Conservation (phyloP, 2,113 vertebrate species). For the Verasper variegatus region DNA sequence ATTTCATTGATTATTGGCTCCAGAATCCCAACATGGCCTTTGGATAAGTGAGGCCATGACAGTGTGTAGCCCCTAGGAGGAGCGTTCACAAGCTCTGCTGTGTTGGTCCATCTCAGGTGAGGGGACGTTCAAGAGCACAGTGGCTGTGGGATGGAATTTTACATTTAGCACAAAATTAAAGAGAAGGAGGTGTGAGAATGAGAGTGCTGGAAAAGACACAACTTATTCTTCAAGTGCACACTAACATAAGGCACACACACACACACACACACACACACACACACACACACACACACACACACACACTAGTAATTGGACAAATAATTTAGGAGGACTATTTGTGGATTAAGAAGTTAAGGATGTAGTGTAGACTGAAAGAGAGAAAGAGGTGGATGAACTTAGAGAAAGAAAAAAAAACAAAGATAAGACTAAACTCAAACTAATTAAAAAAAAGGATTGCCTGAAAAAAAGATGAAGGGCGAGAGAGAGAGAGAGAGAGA, state of each 20-base stretch:
- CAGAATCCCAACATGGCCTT: constrained; percentile 6
- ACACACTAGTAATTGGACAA: constrained; percentile 1
- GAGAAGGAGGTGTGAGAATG: not conserved
- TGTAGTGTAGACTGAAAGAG: not conserved
- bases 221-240: not conserved
- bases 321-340: constrained; percentile 27
- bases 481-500: constrained; percentile 14
- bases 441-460: constrained; percentile 2
- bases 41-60: constrained; percentile 4
- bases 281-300: constrained; percentile 7
- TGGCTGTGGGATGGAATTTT: not conserved
- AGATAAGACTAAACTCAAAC: not conserved
- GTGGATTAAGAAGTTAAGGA: constrained; percentile 15
- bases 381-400: constrained; percentile 8
- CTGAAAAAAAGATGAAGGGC: not conserved
- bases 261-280: not conserved
- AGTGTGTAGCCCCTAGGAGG: not conserved
- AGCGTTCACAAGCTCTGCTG: not conserved
- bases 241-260: not conserved
- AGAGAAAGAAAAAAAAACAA: not conserved
- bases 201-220: not conserved
- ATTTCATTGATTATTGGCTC: constrained; percentile 28
- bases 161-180: constrained; percentile 3
- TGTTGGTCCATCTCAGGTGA: constrained; percentile 6
- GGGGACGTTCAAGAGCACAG: constrained; percentile 17